Conservation (phyloP, 1,140 invertebrate genomes). For the Acyrthosiphon pisum region DNA sequence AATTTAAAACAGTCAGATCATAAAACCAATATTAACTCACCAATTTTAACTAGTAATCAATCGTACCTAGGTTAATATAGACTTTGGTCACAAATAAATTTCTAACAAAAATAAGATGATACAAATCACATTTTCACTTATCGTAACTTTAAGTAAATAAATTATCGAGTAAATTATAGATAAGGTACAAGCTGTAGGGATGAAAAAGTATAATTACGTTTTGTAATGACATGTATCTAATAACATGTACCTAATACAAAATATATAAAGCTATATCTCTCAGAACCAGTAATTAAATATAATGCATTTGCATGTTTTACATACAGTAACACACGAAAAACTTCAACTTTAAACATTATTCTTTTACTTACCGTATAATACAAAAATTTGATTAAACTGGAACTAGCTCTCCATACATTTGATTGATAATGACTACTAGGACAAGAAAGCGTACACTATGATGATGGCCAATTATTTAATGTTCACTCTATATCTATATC, state of each 20-base stretch:
- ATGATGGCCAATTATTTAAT: conserved; percentile 4
- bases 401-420: neutral
- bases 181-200: neutral
- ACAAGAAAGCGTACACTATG: neutral
- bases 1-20: neutral
- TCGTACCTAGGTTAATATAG: neutral
- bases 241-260: no score
- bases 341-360: no score
- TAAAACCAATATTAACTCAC: neutral
- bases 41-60: neutral
- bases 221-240: neutral
- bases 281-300: neutral
- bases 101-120: no score
- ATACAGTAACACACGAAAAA: neutral
- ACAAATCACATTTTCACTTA: no score
- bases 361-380: no score
- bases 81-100: neutral
- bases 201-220: neutral
- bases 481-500: no score
- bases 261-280: no score
- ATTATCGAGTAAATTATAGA: neutral
- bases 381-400: neutral
- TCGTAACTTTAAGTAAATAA: neutral
- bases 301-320: neutral
- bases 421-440: neutral